Evolutionary conservation across 2,113 vertebrate genomes (phyloP).

Genomic region (Gymnobelideus leadbeateri): DNA sequence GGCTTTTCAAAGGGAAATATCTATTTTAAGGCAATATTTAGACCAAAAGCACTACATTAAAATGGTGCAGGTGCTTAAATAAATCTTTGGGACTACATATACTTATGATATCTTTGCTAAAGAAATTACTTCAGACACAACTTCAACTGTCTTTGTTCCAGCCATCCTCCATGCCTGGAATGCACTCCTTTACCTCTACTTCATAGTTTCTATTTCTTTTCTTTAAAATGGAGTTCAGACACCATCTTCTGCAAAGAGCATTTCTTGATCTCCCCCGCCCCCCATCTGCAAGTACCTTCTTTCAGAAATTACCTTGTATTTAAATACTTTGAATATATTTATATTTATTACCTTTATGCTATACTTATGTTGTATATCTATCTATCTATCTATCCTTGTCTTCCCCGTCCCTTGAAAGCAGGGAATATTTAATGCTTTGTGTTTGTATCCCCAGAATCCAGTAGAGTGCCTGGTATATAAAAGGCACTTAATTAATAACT

Average conservation of each 20-base stretch:
- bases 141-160: background rate
- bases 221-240: background rate
- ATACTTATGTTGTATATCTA: background rate
- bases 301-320: background rate
- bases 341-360: background rate
- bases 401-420: background rate
- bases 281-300: background rate
- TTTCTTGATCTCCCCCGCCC: background rate
- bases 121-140: background rate
- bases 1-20: slow-evolving; percentile 50
- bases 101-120: background rate
- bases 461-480: background rate
- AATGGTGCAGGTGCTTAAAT: slow-evolving; percentile 37
- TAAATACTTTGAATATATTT: background rate
- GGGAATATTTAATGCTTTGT: background rate
- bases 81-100: background rate
- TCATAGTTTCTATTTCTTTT: background rate
- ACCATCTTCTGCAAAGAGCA: background rate
- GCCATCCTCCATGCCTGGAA: background rate
- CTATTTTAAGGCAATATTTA: slow-evolving; percentile 27
- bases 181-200: background rate
- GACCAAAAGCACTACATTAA: background rate
- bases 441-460: background rate
- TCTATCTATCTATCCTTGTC: background rate
- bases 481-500: background rate